phyloP scores from a whole-genome alignment of 1,140 invertebrate species.

The Geopemphigus sp. region DNA sequence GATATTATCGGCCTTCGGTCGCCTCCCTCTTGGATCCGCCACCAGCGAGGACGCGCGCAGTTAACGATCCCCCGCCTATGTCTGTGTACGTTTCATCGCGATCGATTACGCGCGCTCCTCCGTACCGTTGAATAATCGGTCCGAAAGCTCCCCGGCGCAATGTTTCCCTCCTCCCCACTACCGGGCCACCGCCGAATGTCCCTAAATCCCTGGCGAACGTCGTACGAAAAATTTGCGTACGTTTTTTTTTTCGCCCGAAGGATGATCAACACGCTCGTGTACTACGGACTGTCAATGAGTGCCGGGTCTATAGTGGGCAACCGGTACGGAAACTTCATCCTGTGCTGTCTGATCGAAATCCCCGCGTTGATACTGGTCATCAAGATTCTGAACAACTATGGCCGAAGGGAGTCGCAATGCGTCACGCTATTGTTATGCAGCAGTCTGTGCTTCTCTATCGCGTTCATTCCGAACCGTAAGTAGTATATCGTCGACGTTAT shows the following conservation, averaged over 20 bases:
- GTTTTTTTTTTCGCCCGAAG: slow-evolving; percentile 56
- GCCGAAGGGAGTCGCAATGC: slow-evolving; percentile 50
- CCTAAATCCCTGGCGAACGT: no score
- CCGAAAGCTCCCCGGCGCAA: no score
- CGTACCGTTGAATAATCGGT: no score
- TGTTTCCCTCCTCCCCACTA: no score
- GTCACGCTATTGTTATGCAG: slow-evolving; percentile 51
- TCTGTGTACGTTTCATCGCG: no score
- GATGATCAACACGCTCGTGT: slow-evolving; percentile 69
- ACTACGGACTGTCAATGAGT: slow-evolving; percentile 71
- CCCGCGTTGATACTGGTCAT: slow-evolving; percentile 53
- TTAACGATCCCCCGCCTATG: no score
- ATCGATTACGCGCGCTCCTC: no score
- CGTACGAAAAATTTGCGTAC: no score
- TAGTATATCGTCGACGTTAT: not conserved
- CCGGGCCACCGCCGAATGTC: no score
- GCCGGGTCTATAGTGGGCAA: slow-evolving; percentile 52
- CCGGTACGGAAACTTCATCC: slow-evolving; percentile 59
- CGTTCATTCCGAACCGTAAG: slow-evolving; percentile 52
- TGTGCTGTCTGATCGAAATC: slow-evolving; percentile 60
- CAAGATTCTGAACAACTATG: slow-evolving; percentile 49
- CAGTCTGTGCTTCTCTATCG: slow-evolving; percentile 49
- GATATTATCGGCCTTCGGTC: no score
- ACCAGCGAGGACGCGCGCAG: no score
- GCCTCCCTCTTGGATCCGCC: no score